phyloP scores from a whole-genome alignment of 2,888 invertebrate species.

The Hyles lineata region DNA sequence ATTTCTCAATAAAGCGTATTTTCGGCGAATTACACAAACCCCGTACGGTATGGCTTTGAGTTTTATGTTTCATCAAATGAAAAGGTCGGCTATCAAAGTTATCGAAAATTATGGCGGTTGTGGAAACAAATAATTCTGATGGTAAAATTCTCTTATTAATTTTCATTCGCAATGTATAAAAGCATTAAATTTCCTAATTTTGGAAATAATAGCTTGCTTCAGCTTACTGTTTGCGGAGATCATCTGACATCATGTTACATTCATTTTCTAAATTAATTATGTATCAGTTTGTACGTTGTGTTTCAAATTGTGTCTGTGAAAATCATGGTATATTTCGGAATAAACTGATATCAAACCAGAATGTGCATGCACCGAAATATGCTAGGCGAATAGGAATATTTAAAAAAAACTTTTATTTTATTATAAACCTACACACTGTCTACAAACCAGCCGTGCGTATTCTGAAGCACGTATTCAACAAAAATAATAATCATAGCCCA shows the following conservation, averaged over 20 bases:
- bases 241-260: neutral
- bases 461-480: neutral
- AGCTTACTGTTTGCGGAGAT: neutral
- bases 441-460: neutral
- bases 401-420: neutral
- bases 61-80: constrained; percentile 21
- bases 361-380: neutral
- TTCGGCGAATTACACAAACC: neutral
- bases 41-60: constrained; percentile 21
- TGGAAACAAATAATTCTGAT: neutral
- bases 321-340: neutral
- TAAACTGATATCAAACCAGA: neutral
- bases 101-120: neutral
- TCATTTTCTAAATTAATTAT: neutral
- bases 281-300: no score
- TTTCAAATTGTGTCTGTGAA: neutral
- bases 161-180: neutral
- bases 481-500: neutral
- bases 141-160: neutral
- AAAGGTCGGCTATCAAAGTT: constrained; percentile 10
- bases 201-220: neutral
- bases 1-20: neutral
- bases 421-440: neutral
- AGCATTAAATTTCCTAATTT: neutral
- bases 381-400: neutral